Percentiles rank a stretch among this genome's conserved stretches.
Evolutionary conservation across 2,888 invertebrate species (phyloP).

Genomic region (Cerastis rubricosa): DNA sequence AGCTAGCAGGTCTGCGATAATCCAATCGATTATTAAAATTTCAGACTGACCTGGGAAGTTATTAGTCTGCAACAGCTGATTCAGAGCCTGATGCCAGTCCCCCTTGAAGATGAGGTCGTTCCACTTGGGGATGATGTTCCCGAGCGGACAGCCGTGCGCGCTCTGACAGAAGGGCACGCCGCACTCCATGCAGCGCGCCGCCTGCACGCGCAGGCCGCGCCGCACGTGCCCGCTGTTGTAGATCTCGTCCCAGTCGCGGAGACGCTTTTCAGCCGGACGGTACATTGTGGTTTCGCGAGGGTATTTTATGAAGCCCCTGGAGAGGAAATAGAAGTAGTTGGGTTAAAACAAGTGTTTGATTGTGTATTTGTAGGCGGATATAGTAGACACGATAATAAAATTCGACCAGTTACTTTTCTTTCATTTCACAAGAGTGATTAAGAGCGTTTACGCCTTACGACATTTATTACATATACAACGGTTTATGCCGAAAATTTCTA

Average conservation of each 20-base stretch:
- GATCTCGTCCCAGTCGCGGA: slow-evolving; percentile 99
- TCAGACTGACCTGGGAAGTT: slow-evolving; percentile 92
- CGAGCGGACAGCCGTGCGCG: slow-evolving; percentile 98
- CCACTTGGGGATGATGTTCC: slow-evolving; percentile 99
- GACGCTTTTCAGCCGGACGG: slow-evolving; percentile 95
- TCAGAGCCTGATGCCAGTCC: slow-evolving; percentile 98
- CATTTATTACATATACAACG: too few relatives aligned
- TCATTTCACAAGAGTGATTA: too few relatives aligned
- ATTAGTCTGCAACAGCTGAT: slow-evolving; percentile 98
- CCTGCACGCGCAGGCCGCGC: slow-evolving; percentile 97
- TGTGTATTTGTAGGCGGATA: background rate
- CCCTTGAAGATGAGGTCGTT: slow-evolving; percentile 98
- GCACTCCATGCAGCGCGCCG: slow-evolving; percentile 99
- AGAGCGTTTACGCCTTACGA: too few relatives aligned
- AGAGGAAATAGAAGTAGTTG: background rate
- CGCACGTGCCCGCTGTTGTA: slow-evolving; percentile 96
- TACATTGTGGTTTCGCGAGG: slow-evolving; percentile 96
- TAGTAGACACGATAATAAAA: too few relatives aligned
- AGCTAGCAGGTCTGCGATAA: background rate
- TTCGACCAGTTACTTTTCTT: too few relatives aligned
- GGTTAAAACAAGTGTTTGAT: background rate
- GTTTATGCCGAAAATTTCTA: too few relatives aligned
- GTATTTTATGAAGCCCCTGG: slow-evolving; percentile 98
- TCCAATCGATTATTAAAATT: background rate
- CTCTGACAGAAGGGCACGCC: slow-evolving; percentile 98